Conservation (phyloP, 2,888 invertebrate genomes). For the Rhamnusium bicolor region DNA sequence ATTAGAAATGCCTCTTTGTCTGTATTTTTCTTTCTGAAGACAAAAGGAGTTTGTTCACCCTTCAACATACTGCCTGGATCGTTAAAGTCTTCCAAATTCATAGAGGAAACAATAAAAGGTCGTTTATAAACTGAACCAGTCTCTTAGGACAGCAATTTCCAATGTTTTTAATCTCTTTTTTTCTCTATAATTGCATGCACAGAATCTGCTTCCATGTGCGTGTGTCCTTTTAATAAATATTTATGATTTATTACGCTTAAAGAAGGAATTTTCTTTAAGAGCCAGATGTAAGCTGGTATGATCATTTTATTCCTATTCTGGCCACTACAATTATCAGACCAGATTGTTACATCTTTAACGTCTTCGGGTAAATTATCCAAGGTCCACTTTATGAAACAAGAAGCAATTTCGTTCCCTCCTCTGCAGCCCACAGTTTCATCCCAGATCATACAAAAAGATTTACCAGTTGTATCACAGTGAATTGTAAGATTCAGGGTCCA, state of each 20-base stretch:
- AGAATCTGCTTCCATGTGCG: background rate
- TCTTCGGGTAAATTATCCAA: background rate
- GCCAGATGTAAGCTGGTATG: too few species aligned
- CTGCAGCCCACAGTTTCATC: background rate
- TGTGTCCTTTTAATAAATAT: background rate
- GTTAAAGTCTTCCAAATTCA: background rate
- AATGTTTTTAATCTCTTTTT: background rate
- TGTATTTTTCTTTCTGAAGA: background rate
- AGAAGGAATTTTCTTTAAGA: too few species aligned
- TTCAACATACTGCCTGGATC: background rate
- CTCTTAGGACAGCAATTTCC: background rate
- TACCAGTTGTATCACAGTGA: too few species aligned
- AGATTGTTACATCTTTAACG: background rate
- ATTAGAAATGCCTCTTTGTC: background rate
- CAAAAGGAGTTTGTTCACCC: background rate
- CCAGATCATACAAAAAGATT: background rate
- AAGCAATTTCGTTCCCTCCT: background rate
- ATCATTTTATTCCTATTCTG: too few species aligned
- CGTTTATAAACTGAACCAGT: background rate
- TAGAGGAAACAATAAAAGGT: background rate
- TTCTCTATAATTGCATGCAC: background rate
- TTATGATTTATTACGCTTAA: too few species aligned
- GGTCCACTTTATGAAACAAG: background rate
- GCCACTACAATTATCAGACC: too few species aligned
- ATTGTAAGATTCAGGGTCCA: too few species aligned